phyloP scores from a whole-genome alignment of 1,140 invertebrate species.

The Polypedilum pembai region DNA sequence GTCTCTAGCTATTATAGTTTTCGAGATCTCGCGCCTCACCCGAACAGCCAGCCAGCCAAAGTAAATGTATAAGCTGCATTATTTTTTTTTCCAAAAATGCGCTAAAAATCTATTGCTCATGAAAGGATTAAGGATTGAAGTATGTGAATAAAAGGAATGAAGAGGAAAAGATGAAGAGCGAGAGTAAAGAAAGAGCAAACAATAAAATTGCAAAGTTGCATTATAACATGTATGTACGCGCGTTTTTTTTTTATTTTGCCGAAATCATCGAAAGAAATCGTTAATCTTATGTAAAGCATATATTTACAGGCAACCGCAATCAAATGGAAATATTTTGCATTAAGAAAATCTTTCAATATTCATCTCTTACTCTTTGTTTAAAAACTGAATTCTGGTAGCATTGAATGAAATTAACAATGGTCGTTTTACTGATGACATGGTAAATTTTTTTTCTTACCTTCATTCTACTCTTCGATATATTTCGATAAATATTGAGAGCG shows the following conservation, averaged over 20 bases:
- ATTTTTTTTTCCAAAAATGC: no score
- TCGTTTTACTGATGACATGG: conserved; percentile 11
- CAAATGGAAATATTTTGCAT: conserved; percentile 18
- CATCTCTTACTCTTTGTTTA: not conserved
- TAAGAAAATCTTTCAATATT: conserved; percentile 15
- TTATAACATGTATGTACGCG: not conserved
- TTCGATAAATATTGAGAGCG: conserved; percentile 17
- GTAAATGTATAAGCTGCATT: no score
- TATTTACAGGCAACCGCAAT: conserved; percentile 10
- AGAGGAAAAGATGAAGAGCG: not conserved
- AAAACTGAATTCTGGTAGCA: conserved; percentile 12
- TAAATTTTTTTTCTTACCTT: not conserved
- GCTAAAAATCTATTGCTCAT: not conserved
- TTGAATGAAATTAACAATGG: conserved; percentile 18
- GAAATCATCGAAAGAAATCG: conserved; percentile 17
- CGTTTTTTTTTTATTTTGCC: not conserved
- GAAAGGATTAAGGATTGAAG: not conserved
- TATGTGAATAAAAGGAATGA: not conserved
- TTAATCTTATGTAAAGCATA: conserved; percentile 19
- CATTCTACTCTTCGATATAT: not conserved
- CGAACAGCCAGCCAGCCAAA: no score
- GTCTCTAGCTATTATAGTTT: no score
- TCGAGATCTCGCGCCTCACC: no score
- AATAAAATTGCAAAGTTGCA: conserved; percentile 6
- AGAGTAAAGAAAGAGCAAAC: not conserved